Base-by-base conservation (phyloP, 2,888 invertebrate species). In the Hirtodrosophila histrioides region DNA sequence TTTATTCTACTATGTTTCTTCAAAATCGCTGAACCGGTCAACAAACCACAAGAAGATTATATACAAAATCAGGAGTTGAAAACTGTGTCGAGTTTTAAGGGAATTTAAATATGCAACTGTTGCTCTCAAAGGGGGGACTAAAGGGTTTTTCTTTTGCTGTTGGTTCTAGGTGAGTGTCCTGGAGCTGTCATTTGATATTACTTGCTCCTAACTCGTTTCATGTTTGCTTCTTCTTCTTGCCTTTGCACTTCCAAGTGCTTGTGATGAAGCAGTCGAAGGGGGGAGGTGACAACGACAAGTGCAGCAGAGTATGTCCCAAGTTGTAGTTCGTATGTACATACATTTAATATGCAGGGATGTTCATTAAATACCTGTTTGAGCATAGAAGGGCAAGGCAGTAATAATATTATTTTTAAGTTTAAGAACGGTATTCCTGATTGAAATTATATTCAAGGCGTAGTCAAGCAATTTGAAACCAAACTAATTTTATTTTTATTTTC, bases 161-260 rank as follows among this genome's bases (percentile, higher is more conserved):
- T 27, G 23, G 6, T 37, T 39, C 6, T 5, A 39, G 23, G 33
- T 35, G 50, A 39, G 41, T 37, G 50, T 33, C 23, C 27, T 41
- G 41, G 8, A 33, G 40, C 51, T 62, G 74, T 62, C 63, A 76
- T 65, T 62, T 66, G 55, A 75, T 75, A 67, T 73, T 51, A 60
- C 58, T 48, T 72, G 49, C 51, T 64, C 37, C 39, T 3, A 53
- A 49, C 44, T 65, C 31, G 33, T 43, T 71, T 60, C 53, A 41
- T 44, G 56, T 50, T 45, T 23, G 35, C 37, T 35, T 49, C 44
- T 48, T 31, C 24, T 36, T 12, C 37, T 51, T 39, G 33, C 36
- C 33, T 45, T 61, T 67, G 48, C 67, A 40, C 48, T 40, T 58
- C n/a, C 12, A 68, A 55, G 72, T 69, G 64, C 40, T 49, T 57